Evolutionary conservation across 2,113 vertebrate genomes (phyloP).

Genomic region (Hippolais icterina): DNA sequence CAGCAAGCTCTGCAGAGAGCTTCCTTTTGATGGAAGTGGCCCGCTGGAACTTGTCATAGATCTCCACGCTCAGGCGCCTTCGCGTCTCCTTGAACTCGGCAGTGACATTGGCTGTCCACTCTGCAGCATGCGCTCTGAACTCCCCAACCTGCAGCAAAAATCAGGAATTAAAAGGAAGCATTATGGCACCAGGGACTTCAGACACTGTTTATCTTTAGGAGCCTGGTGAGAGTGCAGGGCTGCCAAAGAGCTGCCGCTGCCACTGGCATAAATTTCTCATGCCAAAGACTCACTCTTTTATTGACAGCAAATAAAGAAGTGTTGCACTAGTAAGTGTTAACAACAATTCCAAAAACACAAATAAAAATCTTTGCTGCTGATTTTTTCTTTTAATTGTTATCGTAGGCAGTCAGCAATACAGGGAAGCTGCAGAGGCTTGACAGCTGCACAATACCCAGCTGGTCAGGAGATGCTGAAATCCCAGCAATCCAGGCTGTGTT

Average conservation of each 20-base stretch:
- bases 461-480: constrained; percentile 41
- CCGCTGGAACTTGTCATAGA: constrained; percentile 96
- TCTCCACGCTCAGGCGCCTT: constrained; percentile 93
- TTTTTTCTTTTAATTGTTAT: not conserved
- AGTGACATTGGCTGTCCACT: constrained; percentile 97
- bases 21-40: constrained; percentile 97
- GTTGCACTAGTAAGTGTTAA: not conserved
- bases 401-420: not conserved
- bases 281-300: not conserved
- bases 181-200: not conserved
- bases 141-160: constrained; percentile 85
- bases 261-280: not conserved
- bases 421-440: not conserved
- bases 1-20: constrained; percentile 90
- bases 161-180: not conserved
- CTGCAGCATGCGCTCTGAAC: constrained; percentile 93
- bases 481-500: constrained; percentile 22
- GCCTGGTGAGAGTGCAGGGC: not conserved
- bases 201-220: not conserved
- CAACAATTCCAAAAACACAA: not conserved
- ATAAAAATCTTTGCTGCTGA: not conserved
- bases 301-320: not conserved
- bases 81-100: constrained; percentile 98
- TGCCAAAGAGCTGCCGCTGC: not conserved
- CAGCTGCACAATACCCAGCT: constrained; percentile 45